phyloP scores from a whole-genome alignment of 2,797 vertebrate genomes.

The Dermochelys coriacea region DNA sequence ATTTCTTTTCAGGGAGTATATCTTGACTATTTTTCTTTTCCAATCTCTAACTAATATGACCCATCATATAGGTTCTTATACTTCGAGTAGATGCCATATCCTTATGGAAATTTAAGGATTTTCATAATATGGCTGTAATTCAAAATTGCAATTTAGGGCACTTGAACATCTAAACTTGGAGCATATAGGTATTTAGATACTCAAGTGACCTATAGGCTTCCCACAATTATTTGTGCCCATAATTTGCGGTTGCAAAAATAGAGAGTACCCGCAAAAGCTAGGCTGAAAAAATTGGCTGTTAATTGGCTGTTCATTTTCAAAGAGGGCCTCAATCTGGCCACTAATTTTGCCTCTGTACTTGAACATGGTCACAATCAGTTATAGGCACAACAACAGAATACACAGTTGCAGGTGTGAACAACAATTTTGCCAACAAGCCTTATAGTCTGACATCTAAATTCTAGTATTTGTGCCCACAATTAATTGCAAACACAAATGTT shows the following conservation, averaged over 20 bases:
- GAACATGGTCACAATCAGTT: background rate
- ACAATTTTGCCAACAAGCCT: background rate
- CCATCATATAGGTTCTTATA: background rate
- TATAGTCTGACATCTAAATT: constrained; percentile 1
- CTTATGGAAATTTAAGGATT: background rate
- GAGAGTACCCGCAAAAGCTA: background rate
- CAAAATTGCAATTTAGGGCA: background rate
- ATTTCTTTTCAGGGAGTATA: background rate
- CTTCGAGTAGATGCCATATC: background rate
- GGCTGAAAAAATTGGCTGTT: background rate
- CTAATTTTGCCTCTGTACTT: constrained; percentile 1
- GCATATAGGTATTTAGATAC: background rate
- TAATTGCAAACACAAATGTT: background rate
- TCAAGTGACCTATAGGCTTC: background rate
- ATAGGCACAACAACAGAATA: background rate
- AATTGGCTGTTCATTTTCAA: background rate
- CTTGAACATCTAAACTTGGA: background rate
- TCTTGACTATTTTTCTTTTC: background rate
- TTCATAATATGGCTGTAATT: background rate
- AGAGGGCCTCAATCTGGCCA: background rate
- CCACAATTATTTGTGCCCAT: background rate
- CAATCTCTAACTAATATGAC: background rate
- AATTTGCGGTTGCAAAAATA: background rate
- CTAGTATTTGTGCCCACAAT: background rate
- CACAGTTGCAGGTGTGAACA: background rate